These are phyloP conservation scores for Psittacula echo DNA, from an alignment of 2,797 vertebrate genomes.

Conservation along the genomic window DNA sequence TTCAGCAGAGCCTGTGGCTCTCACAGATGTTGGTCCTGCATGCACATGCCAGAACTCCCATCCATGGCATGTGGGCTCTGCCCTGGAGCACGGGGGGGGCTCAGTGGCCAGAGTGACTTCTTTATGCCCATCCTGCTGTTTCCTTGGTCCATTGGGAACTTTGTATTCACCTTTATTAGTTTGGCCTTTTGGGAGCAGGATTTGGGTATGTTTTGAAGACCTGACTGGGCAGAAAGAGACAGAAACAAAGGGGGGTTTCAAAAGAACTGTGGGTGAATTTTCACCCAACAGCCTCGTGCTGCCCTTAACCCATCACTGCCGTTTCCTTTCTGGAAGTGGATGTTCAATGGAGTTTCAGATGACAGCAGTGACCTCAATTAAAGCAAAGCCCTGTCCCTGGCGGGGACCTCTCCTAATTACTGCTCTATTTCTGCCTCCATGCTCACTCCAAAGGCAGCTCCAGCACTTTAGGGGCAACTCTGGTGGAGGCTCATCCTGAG, in stretches of 20 bases:
- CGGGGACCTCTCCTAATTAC: constrained; percentile 46
- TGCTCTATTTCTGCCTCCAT: constrained; percentile 37
- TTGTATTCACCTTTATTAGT: neutral
- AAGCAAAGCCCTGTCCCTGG: neutral
- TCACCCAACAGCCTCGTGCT: neutral
- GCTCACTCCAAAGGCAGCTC: neutral
- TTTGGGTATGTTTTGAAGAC: neutral
- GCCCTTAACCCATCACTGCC: neutral
- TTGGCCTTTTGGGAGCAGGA: too few relatives aligned
- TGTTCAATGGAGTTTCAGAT: constrained; percentile 14
- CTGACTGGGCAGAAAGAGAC: neutral
- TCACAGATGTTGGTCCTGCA: accelerated
- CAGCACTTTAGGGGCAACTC: neutral
- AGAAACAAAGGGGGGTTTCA: neutral
- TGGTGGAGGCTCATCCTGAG: neutral
- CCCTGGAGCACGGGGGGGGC: neutral
- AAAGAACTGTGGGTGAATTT: neutral
- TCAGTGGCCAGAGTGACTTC: neutral
- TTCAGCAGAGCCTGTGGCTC: neutral
- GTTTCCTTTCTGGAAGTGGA: neutral
- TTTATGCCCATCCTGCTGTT: accelerated
- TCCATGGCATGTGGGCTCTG: accelerated
- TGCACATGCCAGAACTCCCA: neutral
- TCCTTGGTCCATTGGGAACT: neutral
- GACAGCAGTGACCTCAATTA: constrained; percentile 47